Evolutionary conservation across 2,113 vertebrate species (phyloP).

Genomic region (Cyrtonyx montezumae): DNA sequence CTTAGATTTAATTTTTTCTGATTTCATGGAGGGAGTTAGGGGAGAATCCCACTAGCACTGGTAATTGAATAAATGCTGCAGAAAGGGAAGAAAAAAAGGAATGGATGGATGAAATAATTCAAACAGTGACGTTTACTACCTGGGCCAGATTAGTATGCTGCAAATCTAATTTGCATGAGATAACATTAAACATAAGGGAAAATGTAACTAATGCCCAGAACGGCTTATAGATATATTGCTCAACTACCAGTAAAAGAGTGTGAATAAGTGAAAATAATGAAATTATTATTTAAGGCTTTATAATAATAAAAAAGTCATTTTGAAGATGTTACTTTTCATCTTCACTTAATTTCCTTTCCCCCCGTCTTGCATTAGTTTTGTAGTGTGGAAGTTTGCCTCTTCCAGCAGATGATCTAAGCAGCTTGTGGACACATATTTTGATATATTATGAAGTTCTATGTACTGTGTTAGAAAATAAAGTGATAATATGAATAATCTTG

Average conservation of each 20-base stretch:
- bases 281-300: conserved; percentile 1
- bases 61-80: conserved; percentile 63
- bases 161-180: conserved; percentile 58
- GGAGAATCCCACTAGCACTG: conserved; percentile 38
- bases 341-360: conserved; percentile 13
- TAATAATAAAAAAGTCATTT: neutral
- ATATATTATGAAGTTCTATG: conserved; percentile 21
- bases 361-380: neutral
- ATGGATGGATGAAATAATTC: conserved; percentile 65
- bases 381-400: neutral
- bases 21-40: conserved; percentile 63
- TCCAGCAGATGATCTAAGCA: conserved; percentile 6
- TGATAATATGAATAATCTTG: conserved; percentile 18
- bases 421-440: conserved; percentile 21
- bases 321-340: conserved; percentile 4
- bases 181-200: conserved; percentile 36
- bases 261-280: conserved; percentile 16
- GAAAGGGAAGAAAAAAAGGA: conserved; percentile 12
- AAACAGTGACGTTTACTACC: conserved; percentile 65
- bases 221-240: neutral
- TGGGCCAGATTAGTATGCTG: conserved; percentile 56
- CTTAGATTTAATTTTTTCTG: conserved; percentile 69
- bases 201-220: conserved; percentile 42
- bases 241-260: neutral
- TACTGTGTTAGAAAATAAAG: conserved; percentile 51